These are phyloP conservation scores for Cantharis nigra DNA, from an alignment of 2,888 invertebrate genomes.

Conservation along the genomic window DNA sequence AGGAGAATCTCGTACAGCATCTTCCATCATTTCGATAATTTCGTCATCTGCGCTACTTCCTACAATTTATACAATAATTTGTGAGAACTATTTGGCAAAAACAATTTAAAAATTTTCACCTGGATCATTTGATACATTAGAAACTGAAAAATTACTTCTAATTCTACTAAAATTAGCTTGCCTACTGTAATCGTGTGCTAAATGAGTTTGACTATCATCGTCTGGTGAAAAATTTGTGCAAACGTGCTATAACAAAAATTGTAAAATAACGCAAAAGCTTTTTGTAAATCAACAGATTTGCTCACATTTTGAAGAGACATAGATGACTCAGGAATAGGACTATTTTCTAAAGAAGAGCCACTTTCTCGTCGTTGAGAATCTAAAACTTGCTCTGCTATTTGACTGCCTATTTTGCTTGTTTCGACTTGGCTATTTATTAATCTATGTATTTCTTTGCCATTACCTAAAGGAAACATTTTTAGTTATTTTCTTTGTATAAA, in stretches of 20 bases:
- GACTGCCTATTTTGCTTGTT: constrained; percentile 82
- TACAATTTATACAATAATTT: constrained; percentile 9
- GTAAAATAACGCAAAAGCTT: not conserved
- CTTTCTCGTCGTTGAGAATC: constrained; percentile 62
- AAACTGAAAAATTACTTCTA: constrained; percentile 57
- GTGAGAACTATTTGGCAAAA: not conserved
- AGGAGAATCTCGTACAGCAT: constrained; percentile 57
- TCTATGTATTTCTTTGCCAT: constrained; percentile 68
- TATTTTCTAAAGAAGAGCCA: constrained; percentile 59
- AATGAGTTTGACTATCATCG: constrained; percentile 37
- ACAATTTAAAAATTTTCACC: constrained; percentile 45
- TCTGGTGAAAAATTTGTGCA: constrained; percentile 54
- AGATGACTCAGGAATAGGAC: constrained; percentile 51
- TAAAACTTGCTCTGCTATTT: constrained; percentile 80
- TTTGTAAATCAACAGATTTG: not conserved
- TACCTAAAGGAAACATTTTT: constrained; percentile 30
- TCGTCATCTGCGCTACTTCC: constrained; percentile 54
- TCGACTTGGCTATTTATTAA: constrained; percentile 78
- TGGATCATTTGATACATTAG: constrained; percentile 58
- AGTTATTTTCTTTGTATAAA: not conserved
- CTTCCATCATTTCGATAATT: constrained; percentile 64
- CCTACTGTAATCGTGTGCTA: constrained; percentile 24
- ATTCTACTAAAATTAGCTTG: constrained; percentile 45
- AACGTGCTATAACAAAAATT: constrained; percentile 48
- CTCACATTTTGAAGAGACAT: constrained; percentile 47